phyloP scores from a whole-genome alignment of 1,140 invertebrate species.

The Drosophila oshimai region DNA sequence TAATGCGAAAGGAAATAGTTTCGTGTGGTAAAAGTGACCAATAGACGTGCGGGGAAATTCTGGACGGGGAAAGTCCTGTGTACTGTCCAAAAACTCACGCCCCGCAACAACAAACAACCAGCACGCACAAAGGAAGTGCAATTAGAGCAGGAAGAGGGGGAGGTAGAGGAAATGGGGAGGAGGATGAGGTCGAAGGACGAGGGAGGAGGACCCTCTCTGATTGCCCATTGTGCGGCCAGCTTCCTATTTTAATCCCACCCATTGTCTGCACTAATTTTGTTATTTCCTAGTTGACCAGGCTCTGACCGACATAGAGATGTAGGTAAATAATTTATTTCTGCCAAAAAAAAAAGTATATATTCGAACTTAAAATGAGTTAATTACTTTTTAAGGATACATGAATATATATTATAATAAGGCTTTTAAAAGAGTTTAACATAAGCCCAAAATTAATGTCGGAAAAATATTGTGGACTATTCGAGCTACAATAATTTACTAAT shows the following conservation, averaged over 20 bases:
- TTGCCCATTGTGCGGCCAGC: conserved; percentile 62
- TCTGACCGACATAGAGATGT: background rate
- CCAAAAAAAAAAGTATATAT: too few relatives aligned
- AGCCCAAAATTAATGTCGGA: too few relatives aligned
- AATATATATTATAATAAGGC: too few relatives aligned
- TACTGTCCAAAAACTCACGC: conserved; percentile 52
- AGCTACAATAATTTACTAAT: too few relatives aligned
- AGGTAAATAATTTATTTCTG: background rate
- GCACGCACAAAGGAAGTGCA: conserved; percentile 54
- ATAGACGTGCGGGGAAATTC: conserved; percentile 7
- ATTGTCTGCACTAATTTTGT: conserved; percentile 65
- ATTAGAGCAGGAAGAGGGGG: conserved; percentile 45
- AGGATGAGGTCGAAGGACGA: conserved; percentile 21
- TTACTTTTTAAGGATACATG: too few relatives aligned
- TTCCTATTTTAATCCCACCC: conserved; percentile 62
- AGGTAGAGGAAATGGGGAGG: background rate
- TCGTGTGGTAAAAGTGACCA: conserved; percentile 43
- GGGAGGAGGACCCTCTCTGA: conserved; percentile 34
- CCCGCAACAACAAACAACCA: conserved; percentile 11
- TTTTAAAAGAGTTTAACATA: too few relatives aligned
- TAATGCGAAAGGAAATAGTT: conserved; percentile 32
- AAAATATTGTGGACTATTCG: too few relatives aligned
- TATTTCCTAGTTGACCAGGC: conserved; percentile 36
- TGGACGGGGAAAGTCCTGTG: conserved; percentile 43
- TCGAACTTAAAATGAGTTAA: too few relatives aligned